Percentiles rank a stretch among this genome's conserved stretches.
Evolutionary conservation across 2,888 invertebrate species (phyloP).

Genomic region (Geophilus truncorum): DNA sequence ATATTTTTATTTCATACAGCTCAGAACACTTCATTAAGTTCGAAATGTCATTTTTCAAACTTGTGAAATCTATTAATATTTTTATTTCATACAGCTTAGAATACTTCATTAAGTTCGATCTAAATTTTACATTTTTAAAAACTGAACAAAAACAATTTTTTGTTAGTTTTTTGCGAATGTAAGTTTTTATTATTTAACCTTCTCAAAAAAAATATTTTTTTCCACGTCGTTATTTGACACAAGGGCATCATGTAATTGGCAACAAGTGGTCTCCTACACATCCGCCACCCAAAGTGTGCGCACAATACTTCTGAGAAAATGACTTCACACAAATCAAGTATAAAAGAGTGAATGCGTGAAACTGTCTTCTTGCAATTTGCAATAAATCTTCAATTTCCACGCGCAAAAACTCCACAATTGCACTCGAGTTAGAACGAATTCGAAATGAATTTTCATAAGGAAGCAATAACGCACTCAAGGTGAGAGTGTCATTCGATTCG

Average conservation of each 20-base stretch:
- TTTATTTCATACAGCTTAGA: no score
- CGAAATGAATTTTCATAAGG: neutral
- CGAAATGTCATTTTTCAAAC: no score
- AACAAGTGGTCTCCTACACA: neutral
- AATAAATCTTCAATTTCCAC: slow-evolving; percentile 7
- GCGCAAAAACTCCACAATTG: neutral
- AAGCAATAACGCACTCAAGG: neutral
- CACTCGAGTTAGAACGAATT: neutral
- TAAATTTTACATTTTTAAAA: no score
- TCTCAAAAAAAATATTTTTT: no score
- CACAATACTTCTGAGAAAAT: slow-evolving; percentile 8
- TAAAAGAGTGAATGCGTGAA: neutral
- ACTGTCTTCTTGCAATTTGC: neutral
- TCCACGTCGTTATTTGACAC: neutral
- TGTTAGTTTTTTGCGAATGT: no score
- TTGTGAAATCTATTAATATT: no score
- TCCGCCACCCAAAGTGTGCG: neutral
- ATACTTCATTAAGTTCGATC: no score
- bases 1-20: no score
- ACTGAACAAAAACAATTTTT: no score
- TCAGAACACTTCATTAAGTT: no score
- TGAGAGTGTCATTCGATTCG: neutral
- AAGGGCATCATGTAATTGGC: neutral
- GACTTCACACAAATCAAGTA: slow-evolving; percentile 1
- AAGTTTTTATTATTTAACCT: no score